phyloP scores from a whole-genome alignment of 2,797 vertebrate genomes.

The Otolemur crassicaudatus region DNA sequence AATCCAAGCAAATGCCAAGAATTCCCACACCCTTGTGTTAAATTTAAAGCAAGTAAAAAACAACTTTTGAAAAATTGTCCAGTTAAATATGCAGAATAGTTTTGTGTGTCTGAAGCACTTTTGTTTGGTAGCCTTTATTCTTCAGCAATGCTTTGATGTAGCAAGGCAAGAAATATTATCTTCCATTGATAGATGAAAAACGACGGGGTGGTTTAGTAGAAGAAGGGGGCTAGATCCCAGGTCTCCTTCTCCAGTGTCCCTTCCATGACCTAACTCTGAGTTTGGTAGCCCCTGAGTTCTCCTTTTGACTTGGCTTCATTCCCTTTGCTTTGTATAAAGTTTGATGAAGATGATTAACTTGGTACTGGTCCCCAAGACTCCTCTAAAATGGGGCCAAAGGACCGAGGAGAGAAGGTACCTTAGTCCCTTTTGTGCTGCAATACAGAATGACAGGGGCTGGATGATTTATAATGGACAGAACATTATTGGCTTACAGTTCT shows the following conservation, averaged over 20 bases:
- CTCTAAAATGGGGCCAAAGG: background rate
- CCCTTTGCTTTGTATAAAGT: background rate
- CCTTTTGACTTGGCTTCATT: background rate
- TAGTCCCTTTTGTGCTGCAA: no score
- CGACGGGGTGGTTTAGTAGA: background rate
- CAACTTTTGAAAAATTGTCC: slow-evolving; percentile 39
- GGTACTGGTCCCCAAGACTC: background rate
- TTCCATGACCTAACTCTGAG: background rate
- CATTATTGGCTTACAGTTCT: background rate
- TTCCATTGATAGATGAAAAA: background rate
- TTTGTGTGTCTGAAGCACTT: background rate
- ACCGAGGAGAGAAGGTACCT: background rate
- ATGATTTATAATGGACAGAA: background rate
- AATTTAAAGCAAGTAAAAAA: slow-evolving; percentile 51
- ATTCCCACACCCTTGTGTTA: background rate
- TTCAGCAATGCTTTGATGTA: background rate
- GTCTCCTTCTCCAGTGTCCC: background rate
- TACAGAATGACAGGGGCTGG: background rate
- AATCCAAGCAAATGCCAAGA: slow-evolving; percentile 1
- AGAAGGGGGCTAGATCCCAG: background rate
- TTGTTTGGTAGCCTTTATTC: background rate
- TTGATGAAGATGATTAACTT: background rate
- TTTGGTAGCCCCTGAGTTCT: background rate
- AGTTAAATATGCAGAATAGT: slow-evolving; percentile 43
- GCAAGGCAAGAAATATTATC: background rate